phyloP scores from a whole-genome alignment of 2,797 vertebrate species.

The Morus bassanus region DNA sequence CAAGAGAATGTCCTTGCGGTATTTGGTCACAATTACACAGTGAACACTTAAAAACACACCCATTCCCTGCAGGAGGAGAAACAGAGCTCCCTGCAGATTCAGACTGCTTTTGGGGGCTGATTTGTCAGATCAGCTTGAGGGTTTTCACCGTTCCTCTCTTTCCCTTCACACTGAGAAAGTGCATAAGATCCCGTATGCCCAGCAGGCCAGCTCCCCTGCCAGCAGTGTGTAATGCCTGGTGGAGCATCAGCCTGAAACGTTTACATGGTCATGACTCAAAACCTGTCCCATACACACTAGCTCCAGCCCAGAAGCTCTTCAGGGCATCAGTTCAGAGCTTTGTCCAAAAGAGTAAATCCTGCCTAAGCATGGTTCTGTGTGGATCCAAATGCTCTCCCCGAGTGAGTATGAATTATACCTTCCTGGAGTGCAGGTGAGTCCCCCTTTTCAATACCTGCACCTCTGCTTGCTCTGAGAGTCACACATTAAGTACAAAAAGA shows the following conservation, averaged over 20 bases:
- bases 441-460: background rate
- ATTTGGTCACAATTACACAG: background rate
- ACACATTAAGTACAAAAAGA: background rate
- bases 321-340: background rate
- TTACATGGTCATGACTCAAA: background rate
- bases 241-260: background rate
- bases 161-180: background rate
- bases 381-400: background rate
- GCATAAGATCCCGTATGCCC: fast-evolving
- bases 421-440: background rate
- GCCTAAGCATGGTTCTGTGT: background rate
- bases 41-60: background rate
- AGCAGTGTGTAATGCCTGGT: background rate
- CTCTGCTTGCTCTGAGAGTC: background rate
- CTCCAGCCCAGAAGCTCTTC: background rate
- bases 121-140: background rate
- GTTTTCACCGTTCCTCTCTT: background rate
- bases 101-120: background rate
- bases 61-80: slow-evolving; percentile 19
- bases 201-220: background rate
- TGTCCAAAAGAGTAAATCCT: background rate
- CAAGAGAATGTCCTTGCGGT: slow-evolving; percentile 23
- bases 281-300: background rate
- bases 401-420: background rate
- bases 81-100: background rate